Base-by-base conservation (phyloP, 2,888 invertebrate species). In the Ferdinandea cuprea region DNA sequence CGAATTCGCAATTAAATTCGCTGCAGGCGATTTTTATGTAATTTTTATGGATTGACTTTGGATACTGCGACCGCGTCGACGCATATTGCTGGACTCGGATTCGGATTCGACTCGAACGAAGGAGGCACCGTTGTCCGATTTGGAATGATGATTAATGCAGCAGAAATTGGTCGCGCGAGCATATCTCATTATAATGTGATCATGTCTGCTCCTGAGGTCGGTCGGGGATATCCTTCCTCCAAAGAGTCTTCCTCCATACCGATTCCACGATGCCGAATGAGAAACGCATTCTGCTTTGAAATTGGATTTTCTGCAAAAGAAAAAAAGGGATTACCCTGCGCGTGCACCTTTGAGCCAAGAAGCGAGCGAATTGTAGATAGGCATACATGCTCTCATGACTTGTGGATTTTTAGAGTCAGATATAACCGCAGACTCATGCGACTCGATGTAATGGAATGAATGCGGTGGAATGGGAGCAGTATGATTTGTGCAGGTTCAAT, bases 1-100 rank as follows among this genome's bases (percentile, higher is more conserved):
- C 86, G 87, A 86, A 88, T 87, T 87, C 86, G 88, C 88, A 88
- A 88, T 88, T 88, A 88, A 88, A 88, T 88, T 88, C 88, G 86
- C 88, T 86, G 87, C 88, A 87, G 88, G 88, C 88, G 88, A 87
- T 87, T 88, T 88, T 86, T 86, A 86, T 86, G 85, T 86, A 86
- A 86, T 85, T 81, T 86, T 86, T 86, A 86, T 86, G 86, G 85
- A 86, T 86, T 86, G 86, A 85, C 85, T 86, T 85, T 78, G 66
- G 32, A 54, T 69, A 40, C 42, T 42, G 42, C 17, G 40, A 25
- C 35, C 19, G 52, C 68, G 30, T 59, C 54, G 76, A 11, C 17
- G 54, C 54, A 56, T 19, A 15, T 46, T 78, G 25, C 32, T 54
- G 54, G 46, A n/a, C n/a, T 37, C 40, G 21, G 15, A 21, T 68